Conservation (phyloP, 2,797 vertebrate species). For the Arnoldichthys spilopterus region DNA sequence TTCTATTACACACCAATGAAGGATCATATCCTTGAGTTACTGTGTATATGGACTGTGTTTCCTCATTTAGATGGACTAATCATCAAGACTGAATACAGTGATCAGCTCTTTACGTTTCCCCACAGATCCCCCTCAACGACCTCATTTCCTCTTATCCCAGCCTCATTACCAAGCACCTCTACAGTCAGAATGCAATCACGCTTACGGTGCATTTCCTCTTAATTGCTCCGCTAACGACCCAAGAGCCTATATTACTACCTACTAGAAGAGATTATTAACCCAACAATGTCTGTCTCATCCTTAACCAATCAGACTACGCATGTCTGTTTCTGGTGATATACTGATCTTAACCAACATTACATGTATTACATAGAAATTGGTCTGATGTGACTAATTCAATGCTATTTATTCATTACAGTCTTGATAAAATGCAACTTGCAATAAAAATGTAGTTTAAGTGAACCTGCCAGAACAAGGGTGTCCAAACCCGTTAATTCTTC, state of each 20-base stretch:
- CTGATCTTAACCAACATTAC: background rate
- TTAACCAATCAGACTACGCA: background rate
- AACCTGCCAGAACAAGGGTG: no score
- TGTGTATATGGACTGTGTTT: background rate
- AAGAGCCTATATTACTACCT: constrained; percentile 30
- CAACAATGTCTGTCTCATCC: background rate
- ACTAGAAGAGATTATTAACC: constrained; percentile 35
- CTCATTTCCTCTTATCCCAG: constrained; percentile 40
- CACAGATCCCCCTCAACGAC: constrained; percentile 29
- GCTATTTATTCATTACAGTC: no score
- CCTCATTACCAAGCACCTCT: constrained; percentile 49
- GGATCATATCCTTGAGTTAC: background rate
- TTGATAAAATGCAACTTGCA: no score
- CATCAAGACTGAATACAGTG: constrained; percentile 19
- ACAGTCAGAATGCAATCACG: constrained; percentile 35
- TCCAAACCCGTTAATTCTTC: no score
- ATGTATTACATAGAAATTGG: background rate
- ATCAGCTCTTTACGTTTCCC: constrained; percentile 37
- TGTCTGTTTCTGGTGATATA: background rate
- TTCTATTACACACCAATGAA: background rate
- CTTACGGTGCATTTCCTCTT: constrained; percentile 46
- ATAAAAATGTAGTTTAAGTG: no score
- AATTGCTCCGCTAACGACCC: constrained; percentile 44
- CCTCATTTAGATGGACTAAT: constrained; percentile 13
- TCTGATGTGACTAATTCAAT: no score